These are phyloP conservation scores for Battus philenor DNA, from an alignment of 1,140 invertebrate species.

Conservation along the genomic window DNA sequence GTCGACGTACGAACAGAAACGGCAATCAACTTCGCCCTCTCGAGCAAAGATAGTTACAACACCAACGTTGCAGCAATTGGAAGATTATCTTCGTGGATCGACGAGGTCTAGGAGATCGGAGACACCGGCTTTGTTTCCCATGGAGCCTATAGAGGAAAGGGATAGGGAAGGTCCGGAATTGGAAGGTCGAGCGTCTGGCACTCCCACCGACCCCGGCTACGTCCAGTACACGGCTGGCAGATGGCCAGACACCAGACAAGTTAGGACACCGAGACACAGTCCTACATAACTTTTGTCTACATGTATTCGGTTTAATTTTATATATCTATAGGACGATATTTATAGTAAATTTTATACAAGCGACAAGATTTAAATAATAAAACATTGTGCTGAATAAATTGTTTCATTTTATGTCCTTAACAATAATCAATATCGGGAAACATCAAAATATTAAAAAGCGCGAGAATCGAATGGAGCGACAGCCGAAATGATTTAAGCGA, in stretches of 20 bases:
- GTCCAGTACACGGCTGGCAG: conserved; percentile 81
- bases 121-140: conserved; percentile 72
- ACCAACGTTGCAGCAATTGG: conserved; percentile 68
- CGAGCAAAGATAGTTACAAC: conserved; percentile 50
- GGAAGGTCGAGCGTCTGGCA: conserved; percentile 71
- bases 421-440: too few relatives aligned
- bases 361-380: neutral
- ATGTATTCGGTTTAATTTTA: too few relatives aligned
- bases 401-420: too few relatives aligned
- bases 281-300: conserved; percentile 65
- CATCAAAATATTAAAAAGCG: too few relatives aligned
- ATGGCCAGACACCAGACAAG: conserved; percentile 77
- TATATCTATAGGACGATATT: too few relatives aligned
- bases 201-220: conserved; percentile 81
- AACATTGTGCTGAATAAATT: neutral
- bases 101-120: conserved; percentile 46
- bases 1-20: conserved; percentile 47
- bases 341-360: too few relatives aligned
- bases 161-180: conserved; percentile 37
- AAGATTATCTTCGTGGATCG: conserved; percentile 59
- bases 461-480: too few relatives aligned
- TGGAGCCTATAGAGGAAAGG: conserved; percentile 68
- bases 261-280: conserved; percentile 78
- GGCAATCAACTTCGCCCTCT: conserved; percentile 46
- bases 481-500: too few relatives aligned